phyloP scores from a whole-genome alignment of 2,113 vertebrate genomes.

The Tor tambroides region DNA sequence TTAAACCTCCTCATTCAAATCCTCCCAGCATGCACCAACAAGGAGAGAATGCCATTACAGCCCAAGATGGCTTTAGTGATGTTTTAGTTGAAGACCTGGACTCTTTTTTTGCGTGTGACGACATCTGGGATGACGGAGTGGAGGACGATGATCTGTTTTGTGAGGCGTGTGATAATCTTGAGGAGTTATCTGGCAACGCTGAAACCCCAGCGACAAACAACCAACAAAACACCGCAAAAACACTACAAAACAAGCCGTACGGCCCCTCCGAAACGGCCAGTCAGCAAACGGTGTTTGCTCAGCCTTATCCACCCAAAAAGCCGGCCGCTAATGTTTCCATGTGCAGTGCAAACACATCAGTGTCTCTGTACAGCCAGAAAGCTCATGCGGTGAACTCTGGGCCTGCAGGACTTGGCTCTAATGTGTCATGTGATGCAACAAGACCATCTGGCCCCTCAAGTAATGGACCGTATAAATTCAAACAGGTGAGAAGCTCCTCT shows the following conservation, averaged over 20 bases:
- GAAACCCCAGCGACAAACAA: neutral
- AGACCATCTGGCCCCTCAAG: neutral
- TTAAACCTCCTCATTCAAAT: neutral
- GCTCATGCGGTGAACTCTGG: neutral
- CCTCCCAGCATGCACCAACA: neutral
- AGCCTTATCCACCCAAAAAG: neutral
- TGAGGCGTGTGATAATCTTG: slow-evolving; percentile 86
- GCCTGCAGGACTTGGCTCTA: neutral
- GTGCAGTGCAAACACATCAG: neutral
- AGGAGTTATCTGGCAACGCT: slow-evolving; percentile 67
- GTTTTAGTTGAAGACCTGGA: slow-evolving; percentile 65
- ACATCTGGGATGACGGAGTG: slow-evolving; percentile 79
- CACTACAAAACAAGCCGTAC: neutral
- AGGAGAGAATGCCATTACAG: rapidly evolving
- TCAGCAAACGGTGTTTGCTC: neutral
- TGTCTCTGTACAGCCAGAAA: neutral
- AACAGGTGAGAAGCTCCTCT: slow-evolving; percentile 63
- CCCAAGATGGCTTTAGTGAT: neutral
- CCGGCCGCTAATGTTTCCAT: neutral
- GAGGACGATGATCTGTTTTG: slow-evolving; percentile 89
- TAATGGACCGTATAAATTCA: slow-evolving; percentile 69
- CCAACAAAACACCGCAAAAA: neutral
- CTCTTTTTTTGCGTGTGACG: slow-evolving; percentile 66
- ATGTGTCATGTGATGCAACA: neutral
- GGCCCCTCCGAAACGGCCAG: neutral